These are phyloP conservation scores for Paramacrobiotus metropolitanus DNA, from an alignment of 1,140 invertebrate species.

Conservation along the genomic window DNA sequence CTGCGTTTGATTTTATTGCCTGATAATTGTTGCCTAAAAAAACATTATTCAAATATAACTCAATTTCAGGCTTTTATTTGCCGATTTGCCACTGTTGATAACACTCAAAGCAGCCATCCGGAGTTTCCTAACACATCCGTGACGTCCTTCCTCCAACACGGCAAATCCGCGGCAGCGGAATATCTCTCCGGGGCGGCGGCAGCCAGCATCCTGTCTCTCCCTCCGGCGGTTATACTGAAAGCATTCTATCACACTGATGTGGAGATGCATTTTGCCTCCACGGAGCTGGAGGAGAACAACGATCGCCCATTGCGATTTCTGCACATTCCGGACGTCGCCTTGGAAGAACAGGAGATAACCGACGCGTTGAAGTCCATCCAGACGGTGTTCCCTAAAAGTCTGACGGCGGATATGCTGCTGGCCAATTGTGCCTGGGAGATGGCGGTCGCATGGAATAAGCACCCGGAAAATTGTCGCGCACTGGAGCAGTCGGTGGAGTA, in stretches of 20 bases:
- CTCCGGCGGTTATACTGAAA: neutral
- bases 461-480: conserved; percentile 36
- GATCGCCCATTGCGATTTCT: neutral
- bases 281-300: neutral
- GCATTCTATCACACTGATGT: neutral
- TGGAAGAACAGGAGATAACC: neutral
- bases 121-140: too few relatives aligned
- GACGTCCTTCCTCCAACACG: neutral
- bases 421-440: conserved; percentile 74
- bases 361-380: neutral
- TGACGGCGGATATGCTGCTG: conserved; percentile 46
- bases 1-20: too few relatives aligned
- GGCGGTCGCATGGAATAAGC: conserved; percentile 55
- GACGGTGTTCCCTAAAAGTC: conserved; percentile 47
- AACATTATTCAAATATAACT: too few relatives aligned
- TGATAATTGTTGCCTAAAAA: too few relatives aligned
- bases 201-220: neutral
- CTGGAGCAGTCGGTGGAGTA: conserved; percentile 37
- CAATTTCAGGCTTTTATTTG: too few relatives aligned
- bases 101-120: too few relatives aligned
- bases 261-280: neutral
- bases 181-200: neutral
- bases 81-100: too few relatives aligned
- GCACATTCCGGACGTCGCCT: neutral
- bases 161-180: neutral